These are phyloP conservation scores for Phragmatobia fuliginosa DNA, from an alignment of 2,888 invertebrate genomes.

Conservation along the genomic window DNA sequence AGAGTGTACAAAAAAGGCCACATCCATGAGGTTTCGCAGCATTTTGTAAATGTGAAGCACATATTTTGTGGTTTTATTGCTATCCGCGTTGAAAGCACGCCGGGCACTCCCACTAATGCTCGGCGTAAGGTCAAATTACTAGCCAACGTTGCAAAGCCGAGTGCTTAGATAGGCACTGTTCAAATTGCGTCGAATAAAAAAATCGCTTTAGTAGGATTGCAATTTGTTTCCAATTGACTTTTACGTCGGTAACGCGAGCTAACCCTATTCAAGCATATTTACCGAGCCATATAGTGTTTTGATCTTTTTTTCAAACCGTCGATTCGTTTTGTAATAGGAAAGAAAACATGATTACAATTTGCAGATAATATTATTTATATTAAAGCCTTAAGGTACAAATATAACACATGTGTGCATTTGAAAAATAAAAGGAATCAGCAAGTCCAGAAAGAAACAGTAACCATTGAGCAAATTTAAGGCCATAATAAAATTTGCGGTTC, in stretches of 20 bases:
- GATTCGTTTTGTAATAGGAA: conserved; percentile 50
- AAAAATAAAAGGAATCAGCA: no score
- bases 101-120: conserved; percentile 75
- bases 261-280: conserved; percentile 37
- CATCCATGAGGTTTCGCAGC: conserved; percentile 65
- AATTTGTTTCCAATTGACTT: conserved; percentile 68
- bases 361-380: conserved; percentile 11
- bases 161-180: conserved; percentile 72
- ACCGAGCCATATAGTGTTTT: conserved; percentile 18
- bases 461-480: neutral
- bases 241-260: conserved; percentile 46
- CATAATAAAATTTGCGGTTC: neutral
- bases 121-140: conserved; percentile 80
- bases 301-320: conserved; percentile 38
- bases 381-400: conserved; percentile 38
- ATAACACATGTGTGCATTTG: conserved; percentile 28
- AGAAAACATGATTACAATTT: conserved; percentile 28
- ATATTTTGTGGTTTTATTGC: conserved; percentile 75
- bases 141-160: conserved; percentile 61
- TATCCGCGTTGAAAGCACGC: conserved; percentile 73
- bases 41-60: conserved; percentile 70
- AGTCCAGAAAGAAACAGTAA: neutral
- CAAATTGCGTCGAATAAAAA: conserved; percentile 74
- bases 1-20: conserved; percentile 55
- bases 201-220: conserved; percentile 68